phyloP scores from a whole-genome alignment of 2,888 invertebrate species.

The Caenorhabditis becei region DNA sequence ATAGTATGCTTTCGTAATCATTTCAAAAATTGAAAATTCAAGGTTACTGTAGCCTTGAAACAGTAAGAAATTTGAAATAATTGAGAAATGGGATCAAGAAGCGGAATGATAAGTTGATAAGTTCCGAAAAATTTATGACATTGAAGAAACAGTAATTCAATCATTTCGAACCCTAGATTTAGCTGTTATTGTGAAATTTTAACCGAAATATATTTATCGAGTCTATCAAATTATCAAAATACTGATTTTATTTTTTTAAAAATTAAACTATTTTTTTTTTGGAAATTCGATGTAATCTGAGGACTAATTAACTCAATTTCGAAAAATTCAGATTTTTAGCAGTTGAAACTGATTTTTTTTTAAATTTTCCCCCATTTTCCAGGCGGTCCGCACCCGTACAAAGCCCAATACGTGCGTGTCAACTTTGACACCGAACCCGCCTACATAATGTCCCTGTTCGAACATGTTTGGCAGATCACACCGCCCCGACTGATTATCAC shows the following conservation, averaged over 20 bases:
- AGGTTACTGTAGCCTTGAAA: no score
- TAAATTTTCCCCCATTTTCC: neutral
- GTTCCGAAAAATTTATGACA: no score
- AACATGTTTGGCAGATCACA: constrained; percentile 95
- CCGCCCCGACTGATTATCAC: constrained; percentile 97
- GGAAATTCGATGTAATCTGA: neutral
- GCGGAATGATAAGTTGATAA: no score
- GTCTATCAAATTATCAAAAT: no score
- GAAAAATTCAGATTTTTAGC: neutral
- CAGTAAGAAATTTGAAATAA: no score
- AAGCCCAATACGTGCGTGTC: constrained; percentile 91
- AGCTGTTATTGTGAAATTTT: no score
- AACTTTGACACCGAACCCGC: constrained; percentile 96
- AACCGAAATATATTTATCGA: no score
- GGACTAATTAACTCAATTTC: neutral
- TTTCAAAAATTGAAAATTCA: no score
- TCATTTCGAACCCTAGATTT: no score
- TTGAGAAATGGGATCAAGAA: no score
- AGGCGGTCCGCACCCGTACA: constrained; percentile 81
- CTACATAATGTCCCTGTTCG: constrained; percentile 87
- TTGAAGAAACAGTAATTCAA: no score
- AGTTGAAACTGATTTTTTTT: neutral
- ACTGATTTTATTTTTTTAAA: constrained; percentile 9
- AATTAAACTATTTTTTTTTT: constrained; percentile 4
- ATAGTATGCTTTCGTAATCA: no score